Percentiles rank a stretch among this genome's conserved stretches.
Conservation (phyloP, 2,797 vertebrate species). For the Galagoides demidoff region DNA sequence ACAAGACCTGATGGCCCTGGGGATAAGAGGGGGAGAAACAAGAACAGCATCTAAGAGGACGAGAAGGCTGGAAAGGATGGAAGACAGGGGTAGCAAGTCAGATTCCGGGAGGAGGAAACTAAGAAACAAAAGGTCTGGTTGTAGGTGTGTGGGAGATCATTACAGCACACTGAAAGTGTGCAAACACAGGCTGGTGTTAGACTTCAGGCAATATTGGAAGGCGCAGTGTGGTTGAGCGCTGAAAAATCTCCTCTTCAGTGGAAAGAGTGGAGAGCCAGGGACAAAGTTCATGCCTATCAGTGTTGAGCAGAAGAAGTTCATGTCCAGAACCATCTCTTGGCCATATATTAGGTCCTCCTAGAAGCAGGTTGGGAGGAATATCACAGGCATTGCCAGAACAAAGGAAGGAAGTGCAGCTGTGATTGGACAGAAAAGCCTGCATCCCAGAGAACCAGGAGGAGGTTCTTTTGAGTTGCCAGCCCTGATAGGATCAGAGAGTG, state of each 20-base stretch:
- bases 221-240: neutral
- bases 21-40: neutral
- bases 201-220: rapidly evolving
- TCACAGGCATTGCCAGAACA: neutral
- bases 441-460: neutral
- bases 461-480: neutral
- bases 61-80: neutral
- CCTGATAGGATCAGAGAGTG: neutral
- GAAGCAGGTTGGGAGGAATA: neutral
- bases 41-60: neutral
- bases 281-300: neutral
- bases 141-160: neutral
- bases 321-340: neutral
- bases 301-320: neutral
- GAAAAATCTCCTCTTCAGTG: neutral
- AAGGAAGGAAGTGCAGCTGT: neutral
- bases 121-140: neutral
- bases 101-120: neutral
- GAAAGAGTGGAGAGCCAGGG: neutral
- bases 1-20: neutral
- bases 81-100: neutral
- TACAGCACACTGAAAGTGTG: no score
- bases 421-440: neutral
- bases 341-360: neutral
- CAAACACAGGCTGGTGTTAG: neutral